Evolutionary conservation across 1,140 invertebrate genomes (phyloP).

Genomic region (Orius insidiosus): DNA sequence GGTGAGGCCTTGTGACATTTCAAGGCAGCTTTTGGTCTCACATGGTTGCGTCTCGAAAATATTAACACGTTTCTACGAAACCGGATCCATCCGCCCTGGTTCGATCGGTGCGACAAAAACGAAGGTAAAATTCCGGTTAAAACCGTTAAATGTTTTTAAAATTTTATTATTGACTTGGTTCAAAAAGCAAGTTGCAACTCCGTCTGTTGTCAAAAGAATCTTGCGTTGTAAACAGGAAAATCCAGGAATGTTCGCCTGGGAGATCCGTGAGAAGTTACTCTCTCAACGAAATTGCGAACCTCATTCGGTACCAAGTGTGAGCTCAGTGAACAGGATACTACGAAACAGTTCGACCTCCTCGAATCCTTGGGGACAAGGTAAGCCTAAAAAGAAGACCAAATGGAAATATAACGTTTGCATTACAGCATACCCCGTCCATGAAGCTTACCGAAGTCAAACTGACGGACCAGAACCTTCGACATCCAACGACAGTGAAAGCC

Average conservation of each 20-base stretch:
- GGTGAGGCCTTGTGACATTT: conserved; percentile 90
- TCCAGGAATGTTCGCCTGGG: conserved; percentile 84
- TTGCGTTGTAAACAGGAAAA: conserved; percentile 80
- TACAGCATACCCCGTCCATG: conserved; percentile 24
- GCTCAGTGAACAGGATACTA: conserved; percentile 86
- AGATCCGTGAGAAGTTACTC: conserved; percentile 72
- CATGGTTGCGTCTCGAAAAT: conserved; percentile 96
- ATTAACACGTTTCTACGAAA: conserved; percentile 88
- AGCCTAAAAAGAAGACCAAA: neutral
- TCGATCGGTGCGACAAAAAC: conserved; percentile 80
- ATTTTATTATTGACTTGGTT: conserved; percentile 16
- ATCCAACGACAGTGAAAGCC: conserved; percentile 4
- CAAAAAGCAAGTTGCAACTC: conserved; percentile 79
- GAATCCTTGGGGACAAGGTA: neutral
- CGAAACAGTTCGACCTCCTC: conserved; percentile 53
- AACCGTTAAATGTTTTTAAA: neutral
- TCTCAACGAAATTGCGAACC: conserved; percentile 71
- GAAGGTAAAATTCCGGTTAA: conserved; percentile 45
- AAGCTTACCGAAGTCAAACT: neutral
- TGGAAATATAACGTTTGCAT: conserved; percentile 22
- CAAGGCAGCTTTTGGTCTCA: conserved; percentile 80
- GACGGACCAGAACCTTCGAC: conserved; percentile 4
- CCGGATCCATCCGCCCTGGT: conserved; percentile 77
- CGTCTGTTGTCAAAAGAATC: conserved; percentile 82
- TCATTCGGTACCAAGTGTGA: conserved; percentile 76